Percentiles rank a stretch among this genome's conserved stretches.
Conservation (phyloP, 2,888 invertebrate species). For the Ypsolopha scabrella region DNA sequence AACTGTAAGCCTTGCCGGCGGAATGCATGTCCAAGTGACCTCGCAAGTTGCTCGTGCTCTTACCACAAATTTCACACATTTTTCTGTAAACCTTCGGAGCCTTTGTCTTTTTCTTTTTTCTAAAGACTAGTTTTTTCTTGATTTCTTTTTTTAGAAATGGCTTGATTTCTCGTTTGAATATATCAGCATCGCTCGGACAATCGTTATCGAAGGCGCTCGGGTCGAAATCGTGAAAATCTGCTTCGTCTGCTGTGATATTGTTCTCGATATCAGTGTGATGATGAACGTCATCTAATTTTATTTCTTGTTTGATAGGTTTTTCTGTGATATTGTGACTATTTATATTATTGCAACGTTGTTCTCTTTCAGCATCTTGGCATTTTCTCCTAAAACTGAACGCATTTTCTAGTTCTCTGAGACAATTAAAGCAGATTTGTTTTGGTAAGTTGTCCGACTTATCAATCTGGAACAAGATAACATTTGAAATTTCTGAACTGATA, state of each 20-base stretch:
- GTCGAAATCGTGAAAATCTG: slow-evolving; percentile 21
- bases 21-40: slow-evolving; percentile 58
- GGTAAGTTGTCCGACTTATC: slow-evolving; percentile 47
- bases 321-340: background rate
- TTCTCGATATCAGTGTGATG: background rate
- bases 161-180: slow-evolving; percentile 16
- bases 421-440: slow-evolving; percentile 44
- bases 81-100: slow-evolving; percentile 56
- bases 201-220: slow-evolving; percentile 1
- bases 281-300: background rate
- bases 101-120: slow-evolving; percentile 22
- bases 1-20: slow-evolving; percentile 44
- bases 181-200: slow-evolving; percentile 11
- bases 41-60: slow-evolving; percentile 45
- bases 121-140: slow-evolving; percentile 12
- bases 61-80: slow-evolving; percentile 61
- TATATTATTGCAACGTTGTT: slow-evolving; percentile 6
- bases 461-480: slow-evolving; percentile 30
- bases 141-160: slow-evolving; percentile 15
- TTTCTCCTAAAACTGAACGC: slow-evolving; percentile 58
- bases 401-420: slow-evolving; percentile 46
- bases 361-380: slow-evolving; percentile 52
- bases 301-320: background rate
- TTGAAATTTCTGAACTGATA: no score
- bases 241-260: slow-evolving; percentile 17